Evolutionary conservation across 2,113 vertebrate species (phyloP), one percentile per base, ranked within the genome.

Genomic region (Poeciliopsis retropinna): DNA sequence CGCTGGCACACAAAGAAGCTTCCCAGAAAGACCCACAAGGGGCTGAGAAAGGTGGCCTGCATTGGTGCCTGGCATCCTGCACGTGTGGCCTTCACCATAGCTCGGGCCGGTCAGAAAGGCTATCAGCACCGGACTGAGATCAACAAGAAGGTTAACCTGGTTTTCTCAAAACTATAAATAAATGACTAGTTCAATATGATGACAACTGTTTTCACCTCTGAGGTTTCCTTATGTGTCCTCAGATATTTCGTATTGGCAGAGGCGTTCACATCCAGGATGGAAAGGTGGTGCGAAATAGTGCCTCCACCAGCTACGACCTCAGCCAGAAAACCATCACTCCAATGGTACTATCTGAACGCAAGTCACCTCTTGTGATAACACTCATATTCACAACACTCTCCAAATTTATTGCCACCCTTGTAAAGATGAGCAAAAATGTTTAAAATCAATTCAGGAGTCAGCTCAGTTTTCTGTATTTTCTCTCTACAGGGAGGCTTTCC

Each of bases 61-160:
- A 99, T 99, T 0, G 98, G 98, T 0, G 98, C 97, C 0, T 99
- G 98, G 97, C 98, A 99, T 90, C 97, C 98, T 0, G 96, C 97
- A 27, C 96, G 97, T 0, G 97, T 99, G 64, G 94, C 93, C 9
- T 99, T 95, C 92, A 98, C 96, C 0, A 95, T 98, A 64, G 97
- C 97, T 9, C 93, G 97, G 1, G 98, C 97, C 0, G 97, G 98
- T 28, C 98, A 99, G 93, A 99, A 98, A 88, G 97, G 97, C 4
- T 98, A 96, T 81, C 95, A 99, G 89, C 98, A 99, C 73, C 96
- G 97, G n/a, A 99, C 97, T 0, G 97, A 99, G 89, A 90, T 98
- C 90, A 99, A 99, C 84, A 99, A 99, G 92, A 99, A 99, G 96
- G 98, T 97, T 37, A 2, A 25, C 19, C 28, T 25, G 10, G 37